Evolutionary conservation across 2,797 vertebrate species (phyloP).

Genomic region (Clamator glandarius): DNA sequence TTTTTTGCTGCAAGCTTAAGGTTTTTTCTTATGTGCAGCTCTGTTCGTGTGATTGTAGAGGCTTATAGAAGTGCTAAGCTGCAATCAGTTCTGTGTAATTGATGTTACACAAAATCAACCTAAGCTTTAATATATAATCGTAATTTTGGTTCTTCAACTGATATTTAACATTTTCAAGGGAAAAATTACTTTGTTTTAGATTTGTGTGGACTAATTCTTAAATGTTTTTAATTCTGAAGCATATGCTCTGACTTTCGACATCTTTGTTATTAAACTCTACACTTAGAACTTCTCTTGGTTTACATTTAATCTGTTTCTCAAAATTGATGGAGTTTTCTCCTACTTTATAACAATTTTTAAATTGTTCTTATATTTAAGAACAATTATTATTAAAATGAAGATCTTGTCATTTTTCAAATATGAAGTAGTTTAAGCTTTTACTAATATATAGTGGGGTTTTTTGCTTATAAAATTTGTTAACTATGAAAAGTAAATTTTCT

Average conservation of each 20-base stretch:
- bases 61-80: conserved; percentile 29
- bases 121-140: not conserved
- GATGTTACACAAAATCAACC: conserved; percentile 30
- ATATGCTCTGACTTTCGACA: not conserved
- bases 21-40: conserved; percentile 27
- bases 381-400: not conserved
- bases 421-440: not conserved
- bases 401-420: not conserved
- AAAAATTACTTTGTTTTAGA: not conserved
- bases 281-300: not conserved
- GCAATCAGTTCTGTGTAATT: conserved; percentile 16
- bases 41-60: conserved; percentile 37
- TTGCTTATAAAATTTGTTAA: not conserved
- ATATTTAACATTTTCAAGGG: not conserved
- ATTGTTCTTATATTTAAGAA: not conserved
- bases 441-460: accelerated
- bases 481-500: not conserved
- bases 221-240: not conserved
- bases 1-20: conserved; percentile 39
- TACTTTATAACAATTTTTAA: not conserved
- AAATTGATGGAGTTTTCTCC: not conserved
- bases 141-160: not conserved
- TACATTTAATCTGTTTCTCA: not conserved
- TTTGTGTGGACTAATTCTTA: not conserved
- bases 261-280: not conserved